A percentile compares a stretch with the other conserved stretches of the same genome.
These are phyloP conservation scores for Psephotus haematonotus DNA, from an alignment of 2,113 vertebrate genomes.

Conservation along the genomic window DNA sequence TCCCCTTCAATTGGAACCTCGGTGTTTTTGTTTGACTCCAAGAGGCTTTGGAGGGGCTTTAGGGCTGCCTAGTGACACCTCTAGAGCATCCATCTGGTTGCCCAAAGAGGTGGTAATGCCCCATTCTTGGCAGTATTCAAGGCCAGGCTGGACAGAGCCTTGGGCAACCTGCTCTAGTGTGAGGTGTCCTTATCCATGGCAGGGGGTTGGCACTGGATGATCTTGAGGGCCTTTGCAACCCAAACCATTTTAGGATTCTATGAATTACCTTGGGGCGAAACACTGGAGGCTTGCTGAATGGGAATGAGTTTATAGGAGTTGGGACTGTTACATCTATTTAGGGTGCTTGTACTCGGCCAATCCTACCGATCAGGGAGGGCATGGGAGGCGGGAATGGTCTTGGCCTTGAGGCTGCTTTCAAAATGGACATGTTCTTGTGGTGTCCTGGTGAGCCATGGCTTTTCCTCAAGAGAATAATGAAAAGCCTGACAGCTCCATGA, in stretches of 20 bases:
- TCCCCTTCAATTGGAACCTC: background rate
- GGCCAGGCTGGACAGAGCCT: background rate
- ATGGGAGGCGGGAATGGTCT: background rate
- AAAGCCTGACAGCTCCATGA: background rate
- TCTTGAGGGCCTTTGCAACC: background rate
- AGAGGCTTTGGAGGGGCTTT: background rate
- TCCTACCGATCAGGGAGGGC: background rate
- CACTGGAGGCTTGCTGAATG: background rate
- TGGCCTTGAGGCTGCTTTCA: background rate
- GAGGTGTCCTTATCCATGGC: background rate
- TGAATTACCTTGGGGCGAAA: background rate
- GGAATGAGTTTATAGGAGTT: background rate
- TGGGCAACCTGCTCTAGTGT: background rate
- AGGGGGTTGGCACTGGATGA: background rate
- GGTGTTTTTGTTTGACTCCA: background rate
- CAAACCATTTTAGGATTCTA: background rate
- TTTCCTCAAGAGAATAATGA: background rate
- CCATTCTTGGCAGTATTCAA: background rate
- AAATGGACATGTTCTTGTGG: background rate
- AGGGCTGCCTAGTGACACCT: background rate
- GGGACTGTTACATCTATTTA: fast-evolving
- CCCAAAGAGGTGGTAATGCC: background rate
- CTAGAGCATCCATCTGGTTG: background rate
- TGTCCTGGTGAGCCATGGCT: background rate
- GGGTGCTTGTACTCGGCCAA: background rate